Base-by-base conservation (phyloP, 1,140 invertebrate species). In the Lordiphosa collinella region DNA sequence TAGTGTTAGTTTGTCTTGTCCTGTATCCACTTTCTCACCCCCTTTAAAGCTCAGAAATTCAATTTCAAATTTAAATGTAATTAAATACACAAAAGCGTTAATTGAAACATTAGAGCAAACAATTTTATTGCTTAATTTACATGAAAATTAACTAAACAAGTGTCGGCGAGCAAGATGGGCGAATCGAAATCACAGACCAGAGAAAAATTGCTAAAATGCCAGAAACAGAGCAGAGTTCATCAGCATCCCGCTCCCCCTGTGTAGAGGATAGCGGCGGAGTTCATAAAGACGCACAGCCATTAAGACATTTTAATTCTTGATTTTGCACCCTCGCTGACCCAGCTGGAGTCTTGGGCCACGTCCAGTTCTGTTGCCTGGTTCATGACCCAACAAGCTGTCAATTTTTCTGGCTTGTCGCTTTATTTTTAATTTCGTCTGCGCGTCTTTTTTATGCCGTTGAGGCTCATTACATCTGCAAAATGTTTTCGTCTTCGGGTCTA, bases 401-500 rank as follows among this genome's bases (percentile, higher is more conserved):
- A 78, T 79, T 85, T 58, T 11, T 54, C 25, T 36, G 52, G 41
- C 48, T 18, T 68, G 53, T 16, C 53, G 37, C 60, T 69, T 78
- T 78, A 79, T 71, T 78, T 73, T 69, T 68, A 72, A 59, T 82
- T 82, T 86, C 52, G 61, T 73, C 65, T 69, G 66, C 56, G 43
- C 46, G 48, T 55, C 49, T 71, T 67, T 84, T 84, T 84, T 86
- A 86, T 86, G 84, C 84, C 84, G 84, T 80, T 66, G 65, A 80
- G 84, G 84, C 84, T 87, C 84, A 87, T 87, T 87, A 87, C 78
- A 87, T 84, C 79, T 84, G 84, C 84, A 75, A 76, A 87, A 84
- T 87, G 78, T 80, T 87, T 68, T 62, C 55, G 50, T 60, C 50
- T 65, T 47, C 5, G 25, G 25, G 25, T 43, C 0, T 18, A 18